phyloP scores from a whole-genome alignment of 2,113 vertebrate genomes.

The Dasyurus viverrinus region DNA sequence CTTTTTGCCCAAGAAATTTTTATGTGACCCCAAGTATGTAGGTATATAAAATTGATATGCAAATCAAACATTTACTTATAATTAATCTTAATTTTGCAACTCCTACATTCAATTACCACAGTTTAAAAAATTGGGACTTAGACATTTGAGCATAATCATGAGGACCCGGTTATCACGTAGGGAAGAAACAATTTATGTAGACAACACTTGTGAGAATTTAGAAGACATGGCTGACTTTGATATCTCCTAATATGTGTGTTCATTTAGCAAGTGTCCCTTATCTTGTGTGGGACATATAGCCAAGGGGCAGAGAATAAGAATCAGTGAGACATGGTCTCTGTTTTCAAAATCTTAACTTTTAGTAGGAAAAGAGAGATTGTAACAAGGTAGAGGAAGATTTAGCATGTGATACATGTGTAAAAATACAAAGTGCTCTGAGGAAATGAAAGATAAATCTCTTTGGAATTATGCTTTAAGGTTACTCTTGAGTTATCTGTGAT shows the following conservation, averaged over 20 bases:
- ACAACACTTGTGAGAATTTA: conserved; percentile 9
- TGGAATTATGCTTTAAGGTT: conserved; percentile 16
- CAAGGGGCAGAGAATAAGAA: background rate
- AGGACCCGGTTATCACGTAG: conserved; percentile 12
- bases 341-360: background rate
- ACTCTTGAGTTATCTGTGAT: background rate
- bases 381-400: background rate
- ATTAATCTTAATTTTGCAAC: no score
- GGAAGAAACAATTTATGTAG: background rate
- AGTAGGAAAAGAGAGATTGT: background rate
- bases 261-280: background rate
- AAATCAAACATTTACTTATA: no score
- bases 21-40: no score
- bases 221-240: conserved; percentile 18
- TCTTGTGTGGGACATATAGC: background rate
- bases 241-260: background rate
- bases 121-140: background rate
- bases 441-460: background rate
- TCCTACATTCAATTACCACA: no score
- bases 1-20: no score
- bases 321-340: background rate
- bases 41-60: no score
- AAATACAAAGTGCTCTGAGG: background rate
- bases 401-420: background rate
- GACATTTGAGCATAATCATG: background rate